Evolutionary conservation across 2,113 vertebrate genomes (phyloP).

Genomic region (Archilochus colubris): DNA sequence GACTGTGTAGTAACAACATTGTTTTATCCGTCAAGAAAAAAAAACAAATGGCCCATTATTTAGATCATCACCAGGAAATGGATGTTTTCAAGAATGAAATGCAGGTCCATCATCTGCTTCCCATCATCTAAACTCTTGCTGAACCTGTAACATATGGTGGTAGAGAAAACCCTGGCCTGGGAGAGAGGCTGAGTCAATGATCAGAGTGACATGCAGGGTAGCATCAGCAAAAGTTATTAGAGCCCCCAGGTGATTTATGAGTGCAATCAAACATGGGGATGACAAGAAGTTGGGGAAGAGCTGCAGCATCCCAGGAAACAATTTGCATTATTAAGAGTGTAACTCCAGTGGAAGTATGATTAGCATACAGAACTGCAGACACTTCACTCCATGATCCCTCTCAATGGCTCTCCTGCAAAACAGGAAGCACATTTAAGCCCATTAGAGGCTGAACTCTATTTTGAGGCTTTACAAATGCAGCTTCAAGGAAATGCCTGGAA

Average conservation of each 20-base stretch:
- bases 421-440: background rate
- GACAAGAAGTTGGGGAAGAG: slow-evolving; percentile 6
- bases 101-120: background rate
- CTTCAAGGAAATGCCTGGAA: background rate
- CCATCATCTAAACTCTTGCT: background rate
- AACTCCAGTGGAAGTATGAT: background rate
- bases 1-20: background rate
- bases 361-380: slow-evolving; percentile 29
- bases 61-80: background rate
- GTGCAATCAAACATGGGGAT: background rate
- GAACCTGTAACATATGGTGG: background rate
- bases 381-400: background rate
- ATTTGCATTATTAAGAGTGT: slow-evolving; percentile 42
- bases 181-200: background rate
- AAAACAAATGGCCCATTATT: background rate
- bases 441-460: background rate
- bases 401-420: background rate
- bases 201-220: background rate
- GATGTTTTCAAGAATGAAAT: background rate
- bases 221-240: slow-evolving; percentile 23
- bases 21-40: background rate
- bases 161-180: background rate
- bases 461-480: background rate
- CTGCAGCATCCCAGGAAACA: slow-evolving; percentile 38
- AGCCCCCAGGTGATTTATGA: background rate